Evolutionary conservation across 1,140 invertebrate genomes (phyloP).

Genomic region (Rhizoglyphus robini): DNA sequence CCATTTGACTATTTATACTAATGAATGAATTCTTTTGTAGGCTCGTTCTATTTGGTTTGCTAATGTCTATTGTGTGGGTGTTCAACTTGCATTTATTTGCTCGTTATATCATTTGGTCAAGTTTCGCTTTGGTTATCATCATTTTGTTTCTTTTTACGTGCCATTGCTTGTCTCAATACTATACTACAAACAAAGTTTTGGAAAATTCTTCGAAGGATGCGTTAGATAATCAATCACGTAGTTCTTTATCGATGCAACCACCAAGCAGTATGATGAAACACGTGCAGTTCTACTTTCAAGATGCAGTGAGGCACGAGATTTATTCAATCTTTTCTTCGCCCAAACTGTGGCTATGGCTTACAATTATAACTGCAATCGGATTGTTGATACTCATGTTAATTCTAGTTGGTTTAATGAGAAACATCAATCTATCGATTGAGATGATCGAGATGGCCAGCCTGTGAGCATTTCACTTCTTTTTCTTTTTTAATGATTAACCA

Average conservation of each 20-base stretch:
- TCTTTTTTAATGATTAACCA: neutral
- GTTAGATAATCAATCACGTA: neutral
- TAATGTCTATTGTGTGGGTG: neutral
- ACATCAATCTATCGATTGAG: neutral
- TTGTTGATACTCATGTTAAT: neutral
- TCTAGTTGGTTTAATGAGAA: neutral
- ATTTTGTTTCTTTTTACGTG: neutral
- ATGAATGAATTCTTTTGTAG: neutral
- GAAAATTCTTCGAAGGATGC: neutral
- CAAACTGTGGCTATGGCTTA: neutral
- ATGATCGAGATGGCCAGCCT: neutral
- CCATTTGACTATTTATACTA: neutral
- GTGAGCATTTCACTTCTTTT: neutral
- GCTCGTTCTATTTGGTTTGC: neutral
- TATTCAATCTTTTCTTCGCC: neutral
- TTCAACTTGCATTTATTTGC: neutral
- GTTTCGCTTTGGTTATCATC: neutral
- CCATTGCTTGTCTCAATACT: neutral
- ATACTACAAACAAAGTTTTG: neutral
- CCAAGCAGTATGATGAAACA: neutral
- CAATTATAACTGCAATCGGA: neutral
- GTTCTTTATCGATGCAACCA: neutral
- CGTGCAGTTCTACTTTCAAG: neutral
- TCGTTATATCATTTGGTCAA: too few species aligned
- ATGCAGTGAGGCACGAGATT: neutral